Conservation (phyloP, 2,113 vertebrate species). For the Halcyon senegalensis region DNA sequence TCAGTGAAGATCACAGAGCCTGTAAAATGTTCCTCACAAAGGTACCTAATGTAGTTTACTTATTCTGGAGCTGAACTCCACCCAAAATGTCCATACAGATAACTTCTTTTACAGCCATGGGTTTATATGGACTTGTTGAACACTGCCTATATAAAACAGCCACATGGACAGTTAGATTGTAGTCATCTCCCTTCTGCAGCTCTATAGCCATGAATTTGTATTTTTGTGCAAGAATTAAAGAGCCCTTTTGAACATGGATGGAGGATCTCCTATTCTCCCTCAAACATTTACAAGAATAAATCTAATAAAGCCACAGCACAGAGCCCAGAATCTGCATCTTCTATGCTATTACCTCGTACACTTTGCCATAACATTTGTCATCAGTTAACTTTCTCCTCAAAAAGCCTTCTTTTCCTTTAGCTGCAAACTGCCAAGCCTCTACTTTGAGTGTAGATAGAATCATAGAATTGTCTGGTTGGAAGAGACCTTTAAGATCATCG, state of each 20-base stretch:
- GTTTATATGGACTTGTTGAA: not conserved
- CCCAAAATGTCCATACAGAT: not conserved
- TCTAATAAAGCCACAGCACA: not conserved
- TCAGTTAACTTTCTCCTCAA: not conserved
- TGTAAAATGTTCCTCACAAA: not conserved
- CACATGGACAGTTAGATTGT: not conserved
- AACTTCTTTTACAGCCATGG: not conserved
- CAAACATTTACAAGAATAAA: not conserved
- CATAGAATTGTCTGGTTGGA: no score
- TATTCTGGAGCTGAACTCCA: not conserved
- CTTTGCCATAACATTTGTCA: not conserved
- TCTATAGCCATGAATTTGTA: not conserved
- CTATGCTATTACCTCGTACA: not conserved
- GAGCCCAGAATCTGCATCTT: not conserved
- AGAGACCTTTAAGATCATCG: no score
- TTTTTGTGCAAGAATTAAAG: slow-evolving; percentile 6
- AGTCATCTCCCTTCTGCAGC: not conserved
- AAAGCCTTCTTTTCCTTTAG: not conserved
- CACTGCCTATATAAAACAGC: not conserved
- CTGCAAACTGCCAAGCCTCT: not conserved
- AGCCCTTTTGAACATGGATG: not conserved
- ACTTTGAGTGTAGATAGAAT: not conserved
- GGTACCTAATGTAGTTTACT: not conserved
- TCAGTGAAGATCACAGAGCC: not conserved
- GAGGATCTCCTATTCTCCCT: not conserved